Evolutionary conservation across 2,888 invertebrate genomes (phyloP).

Genomic region (Harpalus rubripes): DNA sequence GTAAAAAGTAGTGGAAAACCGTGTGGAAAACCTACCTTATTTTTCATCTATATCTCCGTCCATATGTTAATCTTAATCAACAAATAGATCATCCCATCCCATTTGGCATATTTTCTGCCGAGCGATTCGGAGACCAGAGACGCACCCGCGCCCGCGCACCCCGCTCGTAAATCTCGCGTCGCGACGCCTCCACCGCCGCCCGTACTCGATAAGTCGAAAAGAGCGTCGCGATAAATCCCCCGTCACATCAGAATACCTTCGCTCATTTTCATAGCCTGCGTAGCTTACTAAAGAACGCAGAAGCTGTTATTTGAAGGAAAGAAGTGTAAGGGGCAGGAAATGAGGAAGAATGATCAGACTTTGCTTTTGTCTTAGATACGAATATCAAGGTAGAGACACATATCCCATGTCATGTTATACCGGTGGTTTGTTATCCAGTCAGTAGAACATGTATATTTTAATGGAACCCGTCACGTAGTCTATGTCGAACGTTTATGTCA

Average conservation of each 20-base stretch:
- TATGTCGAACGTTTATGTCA: too few species aligned
- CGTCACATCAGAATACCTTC: constrained; percentile 47
- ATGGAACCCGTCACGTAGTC: too few species aligned
- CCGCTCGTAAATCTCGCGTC: constrained; percentile 50
- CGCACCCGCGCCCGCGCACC: neutral
- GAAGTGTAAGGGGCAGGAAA: constrained; percentile 11
- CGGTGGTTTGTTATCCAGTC: too few species aligned
- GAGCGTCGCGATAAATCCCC: constrained; percentile 57
- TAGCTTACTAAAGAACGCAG: neutral
- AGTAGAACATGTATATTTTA: too few species aligned
- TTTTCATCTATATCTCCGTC: neutral
- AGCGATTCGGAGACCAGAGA: constrained; percentile 3
- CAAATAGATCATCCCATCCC: constrained; percentile 30
- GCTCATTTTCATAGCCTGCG: constrained; percentile 55
- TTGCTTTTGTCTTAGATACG: constrained; percentile 14
- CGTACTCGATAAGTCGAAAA: constrained; percentile 59
- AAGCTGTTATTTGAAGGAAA: neutral
- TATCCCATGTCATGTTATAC: too few species aligned
- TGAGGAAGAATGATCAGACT: constrained; percentile 18
- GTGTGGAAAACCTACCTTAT: too few species aligned
- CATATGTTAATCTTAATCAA: constrained; percentile 40
- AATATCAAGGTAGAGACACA: too few species aligned
- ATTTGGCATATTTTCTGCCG: constrained; percentile 37
- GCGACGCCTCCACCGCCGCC: constrained; percentile 8
- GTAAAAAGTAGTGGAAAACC: too few species aligned